phyloP scores from a whole-genome alignment of 2,113 vertebrate species.

The Raphicerus campestris region DNA sequence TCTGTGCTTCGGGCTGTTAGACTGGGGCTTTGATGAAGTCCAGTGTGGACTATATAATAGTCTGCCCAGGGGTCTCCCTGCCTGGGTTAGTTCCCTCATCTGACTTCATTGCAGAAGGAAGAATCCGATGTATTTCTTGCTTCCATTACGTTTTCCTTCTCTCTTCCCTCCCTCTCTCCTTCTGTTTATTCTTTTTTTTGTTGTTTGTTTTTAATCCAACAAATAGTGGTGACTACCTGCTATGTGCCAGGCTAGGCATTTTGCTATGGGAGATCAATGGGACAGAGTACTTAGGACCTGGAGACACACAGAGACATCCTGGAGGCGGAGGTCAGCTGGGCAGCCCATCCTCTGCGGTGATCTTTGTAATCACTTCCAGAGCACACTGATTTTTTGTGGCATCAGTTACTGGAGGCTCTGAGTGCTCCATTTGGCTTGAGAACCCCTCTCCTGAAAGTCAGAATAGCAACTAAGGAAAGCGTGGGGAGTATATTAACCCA shows the following conservation, averaged over 20 bases:
- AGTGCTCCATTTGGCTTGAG: background rate
- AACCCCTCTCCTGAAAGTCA: conserved; percentile 21
- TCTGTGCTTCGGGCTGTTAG: background rate
- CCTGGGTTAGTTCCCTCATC: background rate
- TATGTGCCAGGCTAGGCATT: background rate
- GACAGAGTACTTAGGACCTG: background rate
- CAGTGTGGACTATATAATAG: background rate
- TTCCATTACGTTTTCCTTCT: background rate
- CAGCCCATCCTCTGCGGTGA: too few species aligned
- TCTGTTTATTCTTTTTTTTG: background rate
- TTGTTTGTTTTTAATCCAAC: background rate
- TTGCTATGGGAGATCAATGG: background rate
- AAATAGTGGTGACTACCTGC: background rate
- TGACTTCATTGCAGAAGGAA: background rate
- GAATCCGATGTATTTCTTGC: background rate
- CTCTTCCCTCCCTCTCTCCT: background rate
- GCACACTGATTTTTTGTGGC: background rate
- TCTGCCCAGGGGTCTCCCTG: background rate
- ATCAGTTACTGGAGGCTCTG: background rate
- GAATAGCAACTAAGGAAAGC: background rate
- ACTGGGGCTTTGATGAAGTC: background rate
- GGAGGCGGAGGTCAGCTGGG: background rate
- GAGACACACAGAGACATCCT: rapidly evolving
- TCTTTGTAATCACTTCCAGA: background rate
- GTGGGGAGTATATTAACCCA: background rate